Evolutionary conservation across 1,140 invertebrate genomes (phyloP).

Genomic region (Drosophila suzukii): DNA sequence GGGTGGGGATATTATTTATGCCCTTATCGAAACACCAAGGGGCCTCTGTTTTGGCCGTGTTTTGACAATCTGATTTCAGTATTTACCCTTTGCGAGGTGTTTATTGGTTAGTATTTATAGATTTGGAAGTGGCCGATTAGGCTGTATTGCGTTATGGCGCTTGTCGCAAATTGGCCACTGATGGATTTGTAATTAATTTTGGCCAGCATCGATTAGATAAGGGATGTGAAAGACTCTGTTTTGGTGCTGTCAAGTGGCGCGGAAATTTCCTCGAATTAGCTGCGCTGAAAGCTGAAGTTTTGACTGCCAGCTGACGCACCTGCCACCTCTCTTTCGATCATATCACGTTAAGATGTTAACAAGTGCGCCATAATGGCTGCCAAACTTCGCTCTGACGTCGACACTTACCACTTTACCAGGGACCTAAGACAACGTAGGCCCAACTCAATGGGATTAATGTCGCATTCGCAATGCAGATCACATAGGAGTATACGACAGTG

Average conservation of each 20-base stretch:
- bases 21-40: constrained; percentile 20
- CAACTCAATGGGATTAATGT: neutral
- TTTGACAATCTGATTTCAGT: constrained; percentile 31
- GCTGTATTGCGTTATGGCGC: constrained; percentile 53
- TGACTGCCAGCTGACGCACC: constrained; percentile 21
- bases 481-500: neutral
- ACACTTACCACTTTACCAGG: neutral
- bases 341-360: constrained; percentile 39
- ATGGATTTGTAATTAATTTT: constrained; percentile 73
- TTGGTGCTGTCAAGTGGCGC: constrained; percentile 16
- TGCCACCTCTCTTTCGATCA: constrained; percentile 13
- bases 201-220: constrained; percentile 53
- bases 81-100: neutral
- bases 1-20: constrained; percentile 16
- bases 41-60: neutral
- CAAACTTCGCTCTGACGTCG: constrained; percentile 26
- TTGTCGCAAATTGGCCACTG: constrained; percentile 57
- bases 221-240: constrained; percentile 24
- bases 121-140: constrained; percentile 43
- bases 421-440: constrained; percentile 28
- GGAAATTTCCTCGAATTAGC: constrained; percentile 44
- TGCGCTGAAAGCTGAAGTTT: constrained; percentile 27
- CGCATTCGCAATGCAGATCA: neutral
- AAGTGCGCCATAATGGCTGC: constrained; percentile 18
- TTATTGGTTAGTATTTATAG: constrained; percentile 26